Evolutionary conservation across 2,797 vertebrate genomes (phyloP), one percentile per base, ranked within the genome.

Genomic region (Otolemur crassicaudatus): DNA sequence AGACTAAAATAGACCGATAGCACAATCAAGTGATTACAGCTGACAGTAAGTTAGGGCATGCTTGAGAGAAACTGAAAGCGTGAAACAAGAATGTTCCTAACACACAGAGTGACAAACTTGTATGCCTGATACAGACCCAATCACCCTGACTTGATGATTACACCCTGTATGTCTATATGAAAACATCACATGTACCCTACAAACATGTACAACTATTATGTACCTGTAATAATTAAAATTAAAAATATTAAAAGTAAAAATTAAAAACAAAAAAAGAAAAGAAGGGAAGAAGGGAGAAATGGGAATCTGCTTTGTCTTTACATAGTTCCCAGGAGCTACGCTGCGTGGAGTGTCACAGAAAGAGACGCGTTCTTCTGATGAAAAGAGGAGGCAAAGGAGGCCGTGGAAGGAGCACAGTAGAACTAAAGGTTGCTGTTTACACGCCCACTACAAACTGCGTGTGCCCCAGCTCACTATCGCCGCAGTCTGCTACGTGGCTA

Each of bases 401-500:
- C 43, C 53, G 27, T 4, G 27, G 1, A 9, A n/a, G 53, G 14
- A 7, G 13, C 14, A 34, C 0, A 0, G 34, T 0, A 27, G 19
- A 17, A n/a, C 1, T 8, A 2, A 17, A 49, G 27, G 1, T 8
- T 20, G 12, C 61, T 37, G 16, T 11, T 3, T 1, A 22, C 4
- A 9, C 20, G 20, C 20, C 34, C 22, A 3, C 53, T 40, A 25
- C 37, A 27, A 4, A 29, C 19, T 3, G 11, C 22, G 0, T 4
- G 60, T 4, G 0, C 0, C 72, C 37, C 10, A 34, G 25, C 0
- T 43, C 17, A 0, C 46, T 20, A 4, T 43, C 1, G 25, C 10
- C 0, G 14, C 12, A 1, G 1, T 29, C 67, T n/a, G 12, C 0
- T 0, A 0, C 1, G 31, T 0, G 5, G 13, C 1, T 7, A 22